Base-by-base conservation (phyloP, 1,140 invertebrate genomes). In the Zaprionus inermis region DNA sequence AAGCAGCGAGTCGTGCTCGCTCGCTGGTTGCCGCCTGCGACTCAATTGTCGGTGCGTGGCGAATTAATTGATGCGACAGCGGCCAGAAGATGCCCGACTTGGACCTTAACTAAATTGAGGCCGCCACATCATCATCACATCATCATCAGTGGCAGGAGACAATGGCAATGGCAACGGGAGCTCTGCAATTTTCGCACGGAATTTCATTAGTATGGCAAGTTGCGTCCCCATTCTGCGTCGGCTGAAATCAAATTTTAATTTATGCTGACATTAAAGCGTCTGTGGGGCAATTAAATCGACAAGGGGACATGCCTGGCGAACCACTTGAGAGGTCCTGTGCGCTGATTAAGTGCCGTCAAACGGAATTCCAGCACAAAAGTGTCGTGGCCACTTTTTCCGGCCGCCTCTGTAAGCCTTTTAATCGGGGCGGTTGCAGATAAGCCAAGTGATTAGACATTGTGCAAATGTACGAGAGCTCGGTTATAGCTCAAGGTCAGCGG, bases 261-360 rank as follows among this genome's bases (percentile, higher is more conserved):
- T 84, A 84, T 84, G 81, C 81, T 80, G 81, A 84, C 81, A 84
- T 84, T 84, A 69, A 84, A 77, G 81, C 83, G 81, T 84, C 81
- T 84, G 77, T 56, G 73, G 77, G 77, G 77, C 81, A 84, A 84
- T 84, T 84, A 84, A 84, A 79, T 77, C 76, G 76, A 79, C 76
- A 75, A 67, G 44, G 63, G 75, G 77, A 70, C 76, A 58, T 73
- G 58, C 34, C 60, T 22, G 7, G 30, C 20, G 18, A 18, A 44
- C 38, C 38, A 66, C 54, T 67, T 49, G 38, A 49, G 44, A 18
- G 44, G 9, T 20, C 9, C 44, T 22, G 18, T 49, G 55, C 65
- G 41, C 46, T 60, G 66, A 59, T 69, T 60, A 59, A 59, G 30
- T 69, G 46, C 46, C 49, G 46, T 9, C 20, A 38, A 61, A 49